phyloP scores from a whole-genome alignment of 1,140 invertebrate genomes.

The Dendroctonus valens region DNA sequence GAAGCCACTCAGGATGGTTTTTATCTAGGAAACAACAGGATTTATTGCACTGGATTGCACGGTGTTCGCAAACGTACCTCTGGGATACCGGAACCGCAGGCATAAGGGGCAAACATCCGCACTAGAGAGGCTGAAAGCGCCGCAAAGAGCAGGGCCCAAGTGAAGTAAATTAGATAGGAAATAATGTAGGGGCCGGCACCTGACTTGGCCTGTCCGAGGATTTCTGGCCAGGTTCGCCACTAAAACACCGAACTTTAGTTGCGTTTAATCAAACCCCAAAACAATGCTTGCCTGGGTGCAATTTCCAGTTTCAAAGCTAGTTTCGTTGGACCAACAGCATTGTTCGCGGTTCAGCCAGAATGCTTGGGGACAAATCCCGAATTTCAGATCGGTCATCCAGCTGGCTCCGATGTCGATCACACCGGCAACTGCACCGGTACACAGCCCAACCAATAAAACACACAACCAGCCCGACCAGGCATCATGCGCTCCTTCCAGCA shows the following conservation, averaged over 20 bases:
- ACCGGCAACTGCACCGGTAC: conserved; percentile 78
- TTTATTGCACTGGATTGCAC: neutral
- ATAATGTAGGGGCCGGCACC: conserved; percentile 87
- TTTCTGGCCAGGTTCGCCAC: conserved; percentile 95
- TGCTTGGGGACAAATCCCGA: conserved; percentile 95
- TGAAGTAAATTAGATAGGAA: conserved; percentile 91
- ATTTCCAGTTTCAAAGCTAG: conserved; percentile 85
- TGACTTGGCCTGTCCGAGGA: conserved; percentile 75
- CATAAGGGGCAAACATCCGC: conserved; percentile 98
- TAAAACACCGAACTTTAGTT: conserved; percentile 52
- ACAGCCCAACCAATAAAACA: conserved; percentile 91
- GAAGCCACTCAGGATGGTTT: conserved; percentile 98
- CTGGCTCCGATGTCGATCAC: conserved; percentile 95
- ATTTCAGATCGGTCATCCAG: conserved; percentile 99
- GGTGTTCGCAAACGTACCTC: conserved; percentile 64
- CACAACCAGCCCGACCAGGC: conserved; percentile 99
- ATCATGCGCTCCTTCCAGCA: conserved; percentile 87
- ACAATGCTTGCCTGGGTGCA: conserved; percentile 71
- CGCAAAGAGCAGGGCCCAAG: conserved; percentile 91
- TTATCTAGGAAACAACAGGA: conserved; percentile 66
- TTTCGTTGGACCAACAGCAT: conserved; percentile 99
- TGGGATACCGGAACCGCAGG: conserved; percentile 98
- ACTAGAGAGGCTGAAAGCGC: conserved; percentile 91
- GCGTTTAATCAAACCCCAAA: too few relatives aligned
- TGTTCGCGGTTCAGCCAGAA: conserved; percentile 99